Conservation (phyloP, 2,888 invertebrate genomes). For the Cryptosula pallasiana region DNA sequence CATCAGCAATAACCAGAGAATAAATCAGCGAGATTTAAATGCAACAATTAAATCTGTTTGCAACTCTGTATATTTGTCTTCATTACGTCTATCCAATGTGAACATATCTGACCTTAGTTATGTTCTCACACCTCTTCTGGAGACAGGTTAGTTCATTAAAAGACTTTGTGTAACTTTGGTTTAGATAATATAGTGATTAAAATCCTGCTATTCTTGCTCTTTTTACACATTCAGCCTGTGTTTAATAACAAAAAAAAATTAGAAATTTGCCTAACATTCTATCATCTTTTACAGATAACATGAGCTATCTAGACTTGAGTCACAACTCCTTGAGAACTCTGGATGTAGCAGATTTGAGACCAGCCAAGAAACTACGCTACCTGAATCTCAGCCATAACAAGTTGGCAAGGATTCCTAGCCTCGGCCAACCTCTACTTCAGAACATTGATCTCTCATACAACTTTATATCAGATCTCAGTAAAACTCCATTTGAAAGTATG, state of each 20-base stretch:
- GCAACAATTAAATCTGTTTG: not conserved
- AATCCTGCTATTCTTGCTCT: too few species aligned
- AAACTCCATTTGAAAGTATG: not conserved
- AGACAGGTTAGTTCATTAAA: not conserved
- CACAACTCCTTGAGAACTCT: not conserved
- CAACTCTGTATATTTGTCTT: not conserved
- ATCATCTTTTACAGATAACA: not conserved
- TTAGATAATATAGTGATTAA: too few species aligned
- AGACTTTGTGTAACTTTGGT: too few species aligned
- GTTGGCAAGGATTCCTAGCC: not conserved
- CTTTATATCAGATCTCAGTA: not conserved
- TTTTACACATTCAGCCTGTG: too few species aligned
- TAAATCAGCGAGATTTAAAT: slow-evolving; percentile 17
- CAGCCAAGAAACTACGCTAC: not conserved
- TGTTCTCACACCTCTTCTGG: not conserved
- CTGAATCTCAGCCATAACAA: slow-evolving; percentile 17
- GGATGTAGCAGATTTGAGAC: not conserved
- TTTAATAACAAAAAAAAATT: too few species aligned
- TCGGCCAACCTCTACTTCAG: not conserved
- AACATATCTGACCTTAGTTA: slow-evolving; percentile 13
- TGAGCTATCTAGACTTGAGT: not conserved
- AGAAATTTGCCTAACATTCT: too few species aligned
- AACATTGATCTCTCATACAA: not conserved
- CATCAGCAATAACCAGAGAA: not conserved
- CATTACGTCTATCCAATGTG: not conserved